phyloP scores from a whole-genome alignment of 2,113 vertebrate genomes.

The Mungos mungo region DNA sequence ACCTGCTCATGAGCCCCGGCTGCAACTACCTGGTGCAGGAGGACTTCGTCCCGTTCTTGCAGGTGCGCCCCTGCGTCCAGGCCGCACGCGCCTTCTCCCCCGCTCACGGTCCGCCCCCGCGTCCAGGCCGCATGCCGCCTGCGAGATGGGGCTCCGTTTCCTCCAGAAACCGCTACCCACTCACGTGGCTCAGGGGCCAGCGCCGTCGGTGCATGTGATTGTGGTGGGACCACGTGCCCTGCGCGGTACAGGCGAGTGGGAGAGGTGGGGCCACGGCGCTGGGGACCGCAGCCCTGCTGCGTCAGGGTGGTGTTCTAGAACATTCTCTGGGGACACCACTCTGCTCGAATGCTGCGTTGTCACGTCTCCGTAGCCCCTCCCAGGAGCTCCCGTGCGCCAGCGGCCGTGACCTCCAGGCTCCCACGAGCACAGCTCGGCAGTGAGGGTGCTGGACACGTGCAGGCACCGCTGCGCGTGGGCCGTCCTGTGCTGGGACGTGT shows the following conservation, averaged over 20 bases:
- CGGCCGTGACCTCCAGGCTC: not conserved
- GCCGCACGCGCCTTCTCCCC: fast-evolving
- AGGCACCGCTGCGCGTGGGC: too few relatives aligned
- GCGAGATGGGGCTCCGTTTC: not conserved
- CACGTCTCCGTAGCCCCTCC: too few relatives aligned
- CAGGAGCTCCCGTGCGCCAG: not conserved
- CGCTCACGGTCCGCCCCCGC: not conserved
- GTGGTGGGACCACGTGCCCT: fast-evolving
- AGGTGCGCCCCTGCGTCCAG: constrained; percentile 83
- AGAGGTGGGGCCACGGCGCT: fast-evolving
- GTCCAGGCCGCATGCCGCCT: fast-evolving
- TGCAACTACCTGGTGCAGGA: constrained; percentile 96
- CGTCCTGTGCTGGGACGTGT: too few relatives aligned
- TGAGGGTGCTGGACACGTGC: too few relatives aligned
- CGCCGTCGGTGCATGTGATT: fast-evolving
- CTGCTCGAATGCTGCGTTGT: too few relatives aligned
- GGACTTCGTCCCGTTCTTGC: constrained; percentile 97
- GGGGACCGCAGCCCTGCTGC: not conserved
- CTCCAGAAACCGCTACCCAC: not conserved
- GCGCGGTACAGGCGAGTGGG: fast-evolving
- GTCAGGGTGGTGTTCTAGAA: not conserved
- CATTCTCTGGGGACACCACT: fast-evolving
- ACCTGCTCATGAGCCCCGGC: constrained; percentile 94
- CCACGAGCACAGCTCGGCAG: fast-evolving
- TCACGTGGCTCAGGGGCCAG: not conserved